Conservation (phyloP, 2,797 vertebrate genomes). For the Mycteria americana region DNA sequence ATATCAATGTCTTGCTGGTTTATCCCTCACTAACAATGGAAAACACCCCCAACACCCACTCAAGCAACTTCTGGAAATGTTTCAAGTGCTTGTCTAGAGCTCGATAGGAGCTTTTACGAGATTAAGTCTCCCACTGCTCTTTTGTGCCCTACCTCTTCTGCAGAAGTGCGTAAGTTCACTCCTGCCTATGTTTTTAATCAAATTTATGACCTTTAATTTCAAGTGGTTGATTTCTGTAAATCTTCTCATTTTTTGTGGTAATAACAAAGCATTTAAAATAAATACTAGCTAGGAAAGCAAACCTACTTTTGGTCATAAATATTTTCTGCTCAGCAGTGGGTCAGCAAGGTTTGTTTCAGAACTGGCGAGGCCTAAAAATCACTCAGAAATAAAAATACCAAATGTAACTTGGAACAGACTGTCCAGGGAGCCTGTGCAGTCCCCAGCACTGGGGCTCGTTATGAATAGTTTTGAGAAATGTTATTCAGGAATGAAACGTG, state of each 20-base stretch:
- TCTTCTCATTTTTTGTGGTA: background rate
- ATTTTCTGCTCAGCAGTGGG: background rate
- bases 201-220: background rate
- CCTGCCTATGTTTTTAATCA: background rate
- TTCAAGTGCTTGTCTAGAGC: background rate
- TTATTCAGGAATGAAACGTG: accelerated
- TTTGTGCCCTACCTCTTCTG: background rate
- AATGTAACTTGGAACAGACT: accelerated
- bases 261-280: background rate
- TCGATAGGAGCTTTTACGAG: background rate
- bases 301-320: background rate
- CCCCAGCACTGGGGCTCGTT: accelerated
- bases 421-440: accelerated
- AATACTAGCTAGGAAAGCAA: background rate
- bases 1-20: background rate
- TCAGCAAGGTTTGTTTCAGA: background rate
- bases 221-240: background rate
- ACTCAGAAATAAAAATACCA: background rate
- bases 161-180: background rate
- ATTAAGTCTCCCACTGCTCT: background rate
- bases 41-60: background rate
- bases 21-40: background rate
- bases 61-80: background rate
- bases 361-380: background rate
- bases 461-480: background rate